Conservation (phyloP, 1,140 invertebrate genomes). For the Diabrotica undecimpunctata region DNA sequence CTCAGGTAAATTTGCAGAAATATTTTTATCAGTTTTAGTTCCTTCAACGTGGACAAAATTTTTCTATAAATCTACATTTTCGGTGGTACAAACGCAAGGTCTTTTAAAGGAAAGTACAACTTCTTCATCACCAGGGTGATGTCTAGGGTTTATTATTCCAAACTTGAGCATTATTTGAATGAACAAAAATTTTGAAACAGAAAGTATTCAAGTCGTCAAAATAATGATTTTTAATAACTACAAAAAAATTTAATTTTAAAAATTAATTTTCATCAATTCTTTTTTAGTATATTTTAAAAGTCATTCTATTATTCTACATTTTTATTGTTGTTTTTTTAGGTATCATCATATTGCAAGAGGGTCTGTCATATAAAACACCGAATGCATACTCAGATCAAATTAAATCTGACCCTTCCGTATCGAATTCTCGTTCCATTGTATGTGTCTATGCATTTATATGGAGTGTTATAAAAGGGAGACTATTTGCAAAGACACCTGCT, state of each 20-base stretch:
- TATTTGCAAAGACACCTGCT: slow-evolving; percentile 39
- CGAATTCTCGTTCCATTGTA: neutral
- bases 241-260: no score
- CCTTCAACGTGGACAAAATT: slow-evolving; percentile 9
- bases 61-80: neutral
- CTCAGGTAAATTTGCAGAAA: neutral
- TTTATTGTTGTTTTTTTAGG: no score
- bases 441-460: neutral
- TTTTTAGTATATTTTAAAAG: no score
- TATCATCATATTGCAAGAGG: no score
- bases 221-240: no score
- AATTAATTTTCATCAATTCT: no score
- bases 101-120: neutral
- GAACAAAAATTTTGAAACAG: no score
- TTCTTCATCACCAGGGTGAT: neutral
- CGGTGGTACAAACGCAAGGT: neutral
- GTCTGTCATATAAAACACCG: no score
- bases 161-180: no score
- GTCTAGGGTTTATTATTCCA: neutral
- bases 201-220: no score
- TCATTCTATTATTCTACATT: no score
- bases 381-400: neutral
- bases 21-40: slow-evolving; percentile 6
- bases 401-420: slow-evolving; percentile 6
- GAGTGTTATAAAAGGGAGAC: neutral